A percentile compares a stretch with the other conserved stretches of the same genome.
Evolutionary conservation across 37 sponge, comb jelly and placozoan species (phyloP).

Genomic region (Agelas oroides): DNA sequence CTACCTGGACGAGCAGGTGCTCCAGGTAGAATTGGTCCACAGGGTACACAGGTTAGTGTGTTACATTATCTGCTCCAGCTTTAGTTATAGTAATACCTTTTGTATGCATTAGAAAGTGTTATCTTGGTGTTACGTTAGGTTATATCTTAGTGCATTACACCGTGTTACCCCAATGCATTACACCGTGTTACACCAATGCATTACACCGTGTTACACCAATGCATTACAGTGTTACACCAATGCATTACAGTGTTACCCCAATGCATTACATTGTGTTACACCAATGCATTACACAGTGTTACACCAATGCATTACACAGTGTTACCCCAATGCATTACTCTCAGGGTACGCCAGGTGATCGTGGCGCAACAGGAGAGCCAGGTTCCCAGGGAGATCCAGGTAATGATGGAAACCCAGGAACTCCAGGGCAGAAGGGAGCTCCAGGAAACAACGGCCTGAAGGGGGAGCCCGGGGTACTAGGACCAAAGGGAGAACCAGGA

Average conservation of each 20-base stretch:
- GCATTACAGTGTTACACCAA: too few relatives aligned
- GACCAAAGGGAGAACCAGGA: neutral
- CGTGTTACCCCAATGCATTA: too few relatives aligned
- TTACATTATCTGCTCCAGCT: neutral
- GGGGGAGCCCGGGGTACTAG: neutral
- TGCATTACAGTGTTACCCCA: too few relatives aligned
- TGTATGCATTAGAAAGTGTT: too few relatives aligned
- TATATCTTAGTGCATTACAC: too few relatives aligned
- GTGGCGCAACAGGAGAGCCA: conserved; percentile 14
- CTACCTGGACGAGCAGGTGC: conserved; percentile 23
- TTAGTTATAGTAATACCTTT: too few relatives aligned
- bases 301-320: too few relatives aligned
- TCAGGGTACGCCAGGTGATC: conserved; percentile 30
- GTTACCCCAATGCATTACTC: neutral
- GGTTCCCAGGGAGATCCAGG: conserved; percentile 28
- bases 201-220: too few relatives aligned
- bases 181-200: too few relatives aligned
- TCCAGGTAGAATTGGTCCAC: conserved; percentile 35
- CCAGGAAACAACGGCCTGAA: neutral
- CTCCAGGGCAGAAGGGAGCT: neutral
- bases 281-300: too few relatives aligned
- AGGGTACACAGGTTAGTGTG: neutral
- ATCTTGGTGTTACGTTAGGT: too few relatives aligned
- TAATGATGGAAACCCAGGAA: neutral
- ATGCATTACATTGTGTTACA: too few relatives aligned